Evolutionary conservation across 2,888 invertebrate species (phyloP).

Genomic region (Galeruca laticollis): DNA sequence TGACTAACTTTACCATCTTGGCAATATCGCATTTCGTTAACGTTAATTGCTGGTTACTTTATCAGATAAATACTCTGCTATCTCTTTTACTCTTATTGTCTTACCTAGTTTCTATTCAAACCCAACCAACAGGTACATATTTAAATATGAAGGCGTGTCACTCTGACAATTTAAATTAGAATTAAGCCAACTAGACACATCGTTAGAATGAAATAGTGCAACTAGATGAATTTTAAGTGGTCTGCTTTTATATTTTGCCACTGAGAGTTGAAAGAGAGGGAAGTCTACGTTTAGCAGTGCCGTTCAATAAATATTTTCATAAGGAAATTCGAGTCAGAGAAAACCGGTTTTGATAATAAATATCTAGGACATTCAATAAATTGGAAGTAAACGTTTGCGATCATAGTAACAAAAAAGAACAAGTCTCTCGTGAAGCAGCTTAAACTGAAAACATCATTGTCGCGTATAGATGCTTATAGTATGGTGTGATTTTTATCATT

Average conservation of each 20-base stretch:
- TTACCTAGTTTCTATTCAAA: background rate
- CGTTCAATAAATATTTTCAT: background rate
- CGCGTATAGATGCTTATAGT: too few species aligned
- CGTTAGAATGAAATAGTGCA: slow-evolving; percentile 55
- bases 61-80: slow-evolving; percentile 11
- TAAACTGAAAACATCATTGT: too few species aligned
- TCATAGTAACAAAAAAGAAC: too few species aligned
- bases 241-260: slow-evolving; percentile 52
- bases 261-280: slow-evolving; percentile 21
- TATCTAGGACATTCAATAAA: background rate
- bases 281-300: slow-evolving; percentile 1
- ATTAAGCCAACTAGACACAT: slow-evolving; percentile 50
- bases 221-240: slow-evolving; percentile 56
- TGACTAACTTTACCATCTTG: background rate
- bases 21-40: background rate
- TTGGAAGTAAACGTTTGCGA: too few species aligned
- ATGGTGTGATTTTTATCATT: too few species aligned
- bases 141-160: slow-evolving; percentile 56
- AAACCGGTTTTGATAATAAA: background rate
- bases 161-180: slow-evolving; percentile 57
- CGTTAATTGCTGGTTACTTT: slow-evolving; percentile 4
- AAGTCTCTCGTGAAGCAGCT: too few species aligned
- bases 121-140: slow-evolving; percentile 50
- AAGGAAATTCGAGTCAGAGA: background rate
- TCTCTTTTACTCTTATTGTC: slow-evolving; percentile 17